These are phyloP conservation scores for Agonopterix heracliana DNA, from an alignment of 2,888 invertebrate genomes.

Conservation along the genomic window DNA sequence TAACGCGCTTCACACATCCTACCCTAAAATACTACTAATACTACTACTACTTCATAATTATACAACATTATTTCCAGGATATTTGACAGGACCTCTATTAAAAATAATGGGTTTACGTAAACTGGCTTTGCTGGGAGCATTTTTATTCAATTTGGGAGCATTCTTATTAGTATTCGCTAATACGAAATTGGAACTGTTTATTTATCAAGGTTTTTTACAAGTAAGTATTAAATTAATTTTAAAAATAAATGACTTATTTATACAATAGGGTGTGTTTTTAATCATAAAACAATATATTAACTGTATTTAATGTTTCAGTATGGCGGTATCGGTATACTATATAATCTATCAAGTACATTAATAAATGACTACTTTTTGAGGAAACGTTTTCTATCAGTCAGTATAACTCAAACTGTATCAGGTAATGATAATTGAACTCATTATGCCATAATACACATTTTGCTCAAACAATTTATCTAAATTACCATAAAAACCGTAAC, in stretches of 20 bases:
- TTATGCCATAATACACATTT: too few relatives aligned
- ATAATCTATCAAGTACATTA: slow-evolving; percentile 33
- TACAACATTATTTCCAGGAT: slow-evolving; percentile 31
- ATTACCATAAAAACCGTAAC: too few relatives aligned
- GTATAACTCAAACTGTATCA: slow-evolving; percentile 34
- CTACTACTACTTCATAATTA: too few relatives aligned
- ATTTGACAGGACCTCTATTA: slow-evolving; percentile 35
- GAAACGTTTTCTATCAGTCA: slow-evolving; percentile 38
- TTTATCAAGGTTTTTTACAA: slow-evolving; percentile 41
- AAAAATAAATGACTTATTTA: too few relatives aligned
- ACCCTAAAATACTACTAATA: background rate
- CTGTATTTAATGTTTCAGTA: slow-evolving; percentile 35
- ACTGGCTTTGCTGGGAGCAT: slow-evolving; percentile 26
- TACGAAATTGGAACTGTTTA: slow-evolving; percentile 30
- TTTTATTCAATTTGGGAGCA: slow-evolving; percentile 28
- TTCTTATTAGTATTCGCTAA: slow-evolving; percentile 34
- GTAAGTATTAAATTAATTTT: too few relatives aligned
- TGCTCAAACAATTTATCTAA: too few relatives aligned
- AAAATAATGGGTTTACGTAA: slow-evolving; percentile 36
- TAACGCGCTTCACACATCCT: too few relatives aligned
- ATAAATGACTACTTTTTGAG: slow-evolving; percentile 46
- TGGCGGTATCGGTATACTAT: slow-evolving; percentile 33
- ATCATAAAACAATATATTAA: too few relatives aligned
- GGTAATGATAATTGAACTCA: slow-evolving; percentile 23
- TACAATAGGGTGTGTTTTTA: too few relatives aligned